Evolutionary conservation across 2,797 vertebrate genomes (phyloP).

Genomic region (Myotis pilosus): DNA sequence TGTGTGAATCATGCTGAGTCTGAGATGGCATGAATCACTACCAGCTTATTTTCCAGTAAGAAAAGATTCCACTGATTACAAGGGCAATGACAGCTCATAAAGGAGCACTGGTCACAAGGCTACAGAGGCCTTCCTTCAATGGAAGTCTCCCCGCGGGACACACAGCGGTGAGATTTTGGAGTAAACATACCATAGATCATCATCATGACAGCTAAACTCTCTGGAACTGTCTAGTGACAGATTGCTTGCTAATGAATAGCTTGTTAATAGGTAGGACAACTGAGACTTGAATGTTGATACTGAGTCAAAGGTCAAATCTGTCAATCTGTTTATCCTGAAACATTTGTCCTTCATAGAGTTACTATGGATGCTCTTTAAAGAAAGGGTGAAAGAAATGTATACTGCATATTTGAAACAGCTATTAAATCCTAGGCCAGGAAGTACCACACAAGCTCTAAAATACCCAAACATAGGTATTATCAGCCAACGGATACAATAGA

Average conservation of each 20-base stretch:
- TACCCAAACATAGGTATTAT: neutral
- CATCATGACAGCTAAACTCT: slow-evolving; percentile 71
- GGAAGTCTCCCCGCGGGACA: slow-evolving; percentile 58
- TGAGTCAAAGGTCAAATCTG: slow-evolving; percentile 73
- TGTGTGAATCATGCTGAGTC: slow-evolving; percentile 41
- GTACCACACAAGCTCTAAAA: neutral
- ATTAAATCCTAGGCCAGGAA: neutral
- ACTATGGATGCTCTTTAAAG: neutral
- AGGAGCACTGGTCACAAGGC: neutral
- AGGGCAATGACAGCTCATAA: slow-evolving; percentile 14
- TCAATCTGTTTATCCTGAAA: slow-evolving; percentile 56
- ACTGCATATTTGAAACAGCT: neutral
- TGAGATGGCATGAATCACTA: neutral
- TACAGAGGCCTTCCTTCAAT: neutral
- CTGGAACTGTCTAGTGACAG: slow-evolving; percentile 77
- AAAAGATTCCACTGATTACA: slow-evolving; percentile 4
- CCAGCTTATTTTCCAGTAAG: neutral
- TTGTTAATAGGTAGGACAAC: slow-evolving; percentile 76
- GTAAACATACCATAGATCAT: slow-evolving; percentile 68
- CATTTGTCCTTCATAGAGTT: slow-evolving; percentile 55
- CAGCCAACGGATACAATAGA: neutral
- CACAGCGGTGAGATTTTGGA: neutral
- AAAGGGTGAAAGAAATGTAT: slow-evolving; percentile 17
- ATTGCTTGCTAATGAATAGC: slow-evolving; percentile 74
- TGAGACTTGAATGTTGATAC: slow-evolving; percentile 60